phyloP scores from a whole-genome alignment of 1,140 invertebrate genomes.

The Drosophila insularis region DNA sequence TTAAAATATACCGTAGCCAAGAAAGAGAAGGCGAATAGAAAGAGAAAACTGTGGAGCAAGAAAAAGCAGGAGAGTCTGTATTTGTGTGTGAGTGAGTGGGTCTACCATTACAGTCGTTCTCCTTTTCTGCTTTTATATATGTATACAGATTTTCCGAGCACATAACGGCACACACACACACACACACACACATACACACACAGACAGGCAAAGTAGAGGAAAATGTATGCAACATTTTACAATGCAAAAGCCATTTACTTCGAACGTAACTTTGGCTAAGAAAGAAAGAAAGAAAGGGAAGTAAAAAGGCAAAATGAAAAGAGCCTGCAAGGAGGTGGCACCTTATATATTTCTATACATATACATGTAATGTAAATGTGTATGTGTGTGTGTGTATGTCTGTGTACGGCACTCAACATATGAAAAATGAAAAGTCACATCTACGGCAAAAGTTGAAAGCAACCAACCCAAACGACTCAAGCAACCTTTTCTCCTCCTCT shows the following conservation, averaged over 20 bases:
- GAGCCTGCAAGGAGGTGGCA: constrained; percentile 32
- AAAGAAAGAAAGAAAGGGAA: constrained; percentile 24
- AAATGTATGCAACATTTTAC: constrained; percentile 81
- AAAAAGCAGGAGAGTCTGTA: constrained; percentile 22
- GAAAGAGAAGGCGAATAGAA: constrained; percentile 14
- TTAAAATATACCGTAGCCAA: constrained; percentile 68
- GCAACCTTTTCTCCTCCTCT: constrained; percentile 32
- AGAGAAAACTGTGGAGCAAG: constrained; percentile 10
- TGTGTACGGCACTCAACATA: constrained; percentile 64
- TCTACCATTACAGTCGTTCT: constrained; percentile 44
- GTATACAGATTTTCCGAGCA: constrained; percentile 22
- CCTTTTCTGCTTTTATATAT: background rate
- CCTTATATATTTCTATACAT: background rate
- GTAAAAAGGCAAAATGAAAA: constrained; percentile 35
- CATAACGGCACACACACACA: constrained; percentile 43
- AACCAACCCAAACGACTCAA: constrained; percentile 30
- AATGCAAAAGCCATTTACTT: constrained; percentile 79
- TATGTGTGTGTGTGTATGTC: constrained; percentile 14
- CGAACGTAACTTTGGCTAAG: constrained; percentile 21
- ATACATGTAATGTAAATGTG: constrained; percentile 1
- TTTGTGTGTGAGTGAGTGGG: background rate
- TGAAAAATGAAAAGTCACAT: constrained; percentile 81
- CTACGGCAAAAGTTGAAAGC: constrained; percentile 40
- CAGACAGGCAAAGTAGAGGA: constrained; percentile 73
- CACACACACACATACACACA: constrained; percentile 23